These are phyloP conservation scores for Dasypogon diadema DNA, from an alignment of 2,888 invertebrate species.

Conservation along the genomic window DNA sequence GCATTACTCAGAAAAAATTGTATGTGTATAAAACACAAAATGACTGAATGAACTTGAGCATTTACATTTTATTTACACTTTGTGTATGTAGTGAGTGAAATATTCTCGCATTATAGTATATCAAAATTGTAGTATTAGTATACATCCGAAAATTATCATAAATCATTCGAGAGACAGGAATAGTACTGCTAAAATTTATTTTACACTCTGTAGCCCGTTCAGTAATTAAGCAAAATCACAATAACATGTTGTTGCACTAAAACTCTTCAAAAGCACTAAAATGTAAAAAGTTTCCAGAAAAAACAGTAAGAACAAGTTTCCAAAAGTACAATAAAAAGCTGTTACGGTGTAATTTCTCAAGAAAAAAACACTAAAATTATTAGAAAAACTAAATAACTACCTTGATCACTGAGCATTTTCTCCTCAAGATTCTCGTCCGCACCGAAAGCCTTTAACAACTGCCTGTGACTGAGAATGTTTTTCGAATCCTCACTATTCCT, in stretches of 20 bases:
- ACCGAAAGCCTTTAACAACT: conserved; percentile 77
- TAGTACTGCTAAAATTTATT: too few relatives aligned
- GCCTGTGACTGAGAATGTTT: conserved; percentile 76
- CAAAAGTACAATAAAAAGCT: conserved; percentile 39
- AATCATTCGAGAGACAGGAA: too few relatives aligned
- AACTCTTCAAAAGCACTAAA: conserved; percentile 53
- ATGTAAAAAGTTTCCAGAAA: background rate
- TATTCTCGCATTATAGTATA: too few relatives aligned
- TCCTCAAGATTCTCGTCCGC: conserved; percentile 76
- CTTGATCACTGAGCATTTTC: conserved; percentile 82
- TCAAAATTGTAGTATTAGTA: too few relatives aligned
- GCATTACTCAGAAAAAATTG: too few relatives aligned
- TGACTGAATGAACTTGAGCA: too few relatives aligned
- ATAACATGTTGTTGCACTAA: conserved; percentile 2
- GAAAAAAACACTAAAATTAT: conserved; percentile 14
- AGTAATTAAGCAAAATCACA: too few relatives aligned
- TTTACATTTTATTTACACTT: too few relatives aligned
- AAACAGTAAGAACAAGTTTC: background rate
- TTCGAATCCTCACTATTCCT: conserved; percentile 72
- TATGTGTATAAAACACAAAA: too few relatives aligned
- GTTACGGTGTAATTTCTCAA: background rate
- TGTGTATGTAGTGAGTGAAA: too few relatives aligned
- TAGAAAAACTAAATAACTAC: conserved; percentile 69
- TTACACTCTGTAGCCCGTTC: too few relatives aligned
- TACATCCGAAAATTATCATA: too few relatives aligned